A percentile compares a stretch with the other conserved stretches of the same genome.
These are phyloP conservation scores for Pantelozetes paolii DNA, from an alignment of 2,888 invertebrate species.

Conservation along the genomic window DNA sequence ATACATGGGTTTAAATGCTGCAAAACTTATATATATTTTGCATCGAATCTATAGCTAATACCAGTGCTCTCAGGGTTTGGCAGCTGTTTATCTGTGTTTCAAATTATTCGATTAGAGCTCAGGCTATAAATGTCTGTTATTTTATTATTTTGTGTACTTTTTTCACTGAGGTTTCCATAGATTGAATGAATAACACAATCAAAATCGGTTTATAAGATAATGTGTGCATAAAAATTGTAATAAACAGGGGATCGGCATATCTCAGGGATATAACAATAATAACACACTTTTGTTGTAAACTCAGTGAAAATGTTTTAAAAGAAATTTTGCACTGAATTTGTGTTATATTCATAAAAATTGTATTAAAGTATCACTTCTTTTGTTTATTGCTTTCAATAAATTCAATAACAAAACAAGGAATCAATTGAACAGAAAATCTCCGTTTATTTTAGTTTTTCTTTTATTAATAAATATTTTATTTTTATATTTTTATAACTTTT, in stretches of 20 bases:
- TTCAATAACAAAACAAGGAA: no score
- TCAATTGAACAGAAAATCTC: no score
- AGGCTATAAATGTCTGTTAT: neutral
- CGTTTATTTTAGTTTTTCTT: no score
- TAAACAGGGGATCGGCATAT: conserved; percentile 20
- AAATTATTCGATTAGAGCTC: conserved; percentile 18
- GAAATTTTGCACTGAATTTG: neutral
- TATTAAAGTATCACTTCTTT: neutral
- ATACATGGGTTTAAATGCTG: conserved; percentile 17
- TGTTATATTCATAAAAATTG: neutral
- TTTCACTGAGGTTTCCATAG: neutral
- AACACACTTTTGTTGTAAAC: neutral
- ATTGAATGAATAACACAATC: conserved; percentile 1
- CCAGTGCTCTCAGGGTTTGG: neutral
- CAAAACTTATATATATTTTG: conserved; percentile 1
- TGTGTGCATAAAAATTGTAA: conserved; percentile 8
- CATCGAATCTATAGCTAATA: neutral
- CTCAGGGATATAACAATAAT: conserved; percentile 3
- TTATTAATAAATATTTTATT: no score
- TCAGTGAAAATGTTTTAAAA: neutral
- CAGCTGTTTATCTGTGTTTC: conserved; percentile 16
- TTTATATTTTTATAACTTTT: no score
- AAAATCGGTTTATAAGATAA: conserved; percentile 24
- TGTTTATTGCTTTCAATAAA: neutral
- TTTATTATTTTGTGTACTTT: neutral